Conservation (phyloP, 2,797 vertebrate genomes). For the Anguilla marmorata region DNA sequence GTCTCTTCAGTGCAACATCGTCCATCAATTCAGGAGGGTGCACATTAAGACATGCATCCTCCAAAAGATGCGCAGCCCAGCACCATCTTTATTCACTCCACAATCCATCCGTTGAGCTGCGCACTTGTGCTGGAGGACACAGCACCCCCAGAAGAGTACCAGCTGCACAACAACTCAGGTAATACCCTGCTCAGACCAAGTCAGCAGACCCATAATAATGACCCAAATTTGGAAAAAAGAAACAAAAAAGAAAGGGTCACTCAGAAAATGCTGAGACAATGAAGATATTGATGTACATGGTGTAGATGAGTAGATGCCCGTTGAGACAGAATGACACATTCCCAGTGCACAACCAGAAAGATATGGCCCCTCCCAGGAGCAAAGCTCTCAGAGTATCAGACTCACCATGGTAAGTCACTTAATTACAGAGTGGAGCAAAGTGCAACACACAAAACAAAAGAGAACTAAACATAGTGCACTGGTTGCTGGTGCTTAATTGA, state of each 20-base stretch:
- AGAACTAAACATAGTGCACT: constrained; percentile 27
- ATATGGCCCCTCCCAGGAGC: not conserved
- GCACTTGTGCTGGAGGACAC: not conserved
- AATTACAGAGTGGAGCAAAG: constrained; percentile 40
- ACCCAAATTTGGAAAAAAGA: not conserved
- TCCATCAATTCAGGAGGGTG: too few relatives aligned
- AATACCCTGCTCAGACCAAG: not conserved
- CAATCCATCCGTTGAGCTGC: not conserved
- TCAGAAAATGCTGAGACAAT: not conserved
- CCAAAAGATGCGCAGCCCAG: too few relatives aligned
- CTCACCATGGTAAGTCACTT: constrained; percentile 60
- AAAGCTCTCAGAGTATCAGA: constrained; percentile 1
- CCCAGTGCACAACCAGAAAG: not conserved
- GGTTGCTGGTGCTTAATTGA: not conserved
- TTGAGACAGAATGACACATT: not conserved
- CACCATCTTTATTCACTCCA: not conserved
- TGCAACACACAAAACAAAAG: not conserved
- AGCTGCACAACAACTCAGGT: not conserved
- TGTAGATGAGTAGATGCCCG: not conserved
- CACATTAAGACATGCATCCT: too few relatives aligned
- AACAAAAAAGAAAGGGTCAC: not conserved
- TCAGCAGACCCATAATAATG: not conserved
- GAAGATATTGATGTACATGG: not conserved
- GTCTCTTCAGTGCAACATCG: too few relatives aligned
- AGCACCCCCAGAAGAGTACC: not conserved